A percentile compares a stretch with the other conserved stretches of the same genome.
Evolutionary conservation across 2,797 vertebrate species (phyloP).

Genomic region (Lycodopsis pacificus): DNA sequence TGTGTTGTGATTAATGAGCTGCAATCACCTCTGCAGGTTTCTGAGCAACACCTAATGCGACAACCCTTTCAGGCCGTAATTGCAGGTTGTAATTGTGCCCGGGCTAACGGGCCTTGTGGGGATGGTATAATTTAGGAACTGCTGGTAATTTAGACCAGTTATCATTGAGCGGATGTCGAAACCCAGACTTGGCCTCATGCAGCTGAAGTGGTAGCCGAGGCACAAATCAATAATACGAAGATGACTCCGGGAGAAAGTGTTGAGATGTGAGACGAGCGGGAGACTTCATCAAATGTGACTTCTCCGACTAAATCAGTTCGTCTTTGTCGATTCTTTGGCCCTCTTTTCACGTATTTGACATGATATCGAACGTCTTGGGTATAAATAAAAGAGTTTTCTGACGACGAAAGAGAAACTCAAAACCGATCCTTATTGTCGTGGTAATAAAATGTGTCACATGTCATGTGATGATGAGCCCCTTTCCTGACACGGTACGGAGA

Average conservation of each 20-base stretch:
- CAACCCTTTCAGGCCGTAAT: conserved; percentile 45
- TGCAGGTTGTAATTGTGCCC: conserved; percentile 45
- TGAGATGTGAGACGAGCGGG: background rate
- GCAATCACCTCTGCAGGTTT: conserved; percentile 48
- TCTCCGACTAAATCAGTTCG: background rate
- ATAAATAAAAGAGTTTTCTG: too few species aligned
- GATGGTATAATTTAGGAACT: conserved; percentile 48
- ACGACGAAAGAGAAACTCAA: background rate
- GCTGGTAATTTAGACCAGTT: conserved; percentile 47
- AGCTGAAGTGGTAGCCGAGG: background rate
- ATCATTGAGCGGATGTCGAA: conserved; percentile 12
- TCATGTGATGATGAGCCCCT: background rate
- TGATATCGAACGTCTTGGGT: too few species aligned
- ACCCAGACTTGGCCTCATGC: conserved; percentile 18
- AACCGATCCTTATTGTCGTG: too few species aligned
- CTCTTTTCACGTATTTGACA: background rate
- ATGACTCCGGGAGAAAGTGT: background rate
- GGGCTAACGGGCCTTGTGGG: conserved; percentile 40
- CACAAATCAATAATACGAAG: background rate
- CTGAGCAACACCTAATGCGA: conserved; percentile 45
- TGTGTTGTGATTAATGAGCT: conserved; percentile 42
- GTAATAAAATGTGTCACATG: background rate
- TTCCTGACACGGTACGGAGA: background rate
- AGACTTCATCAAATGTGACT: background rate
- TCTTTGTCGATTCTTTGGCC: background rate